These are phyloP conservation scores for Ceriagrion tenellum DNA, from an alignment of 2,888 invertebrate species.

Conservation along the genomic window DNA sequence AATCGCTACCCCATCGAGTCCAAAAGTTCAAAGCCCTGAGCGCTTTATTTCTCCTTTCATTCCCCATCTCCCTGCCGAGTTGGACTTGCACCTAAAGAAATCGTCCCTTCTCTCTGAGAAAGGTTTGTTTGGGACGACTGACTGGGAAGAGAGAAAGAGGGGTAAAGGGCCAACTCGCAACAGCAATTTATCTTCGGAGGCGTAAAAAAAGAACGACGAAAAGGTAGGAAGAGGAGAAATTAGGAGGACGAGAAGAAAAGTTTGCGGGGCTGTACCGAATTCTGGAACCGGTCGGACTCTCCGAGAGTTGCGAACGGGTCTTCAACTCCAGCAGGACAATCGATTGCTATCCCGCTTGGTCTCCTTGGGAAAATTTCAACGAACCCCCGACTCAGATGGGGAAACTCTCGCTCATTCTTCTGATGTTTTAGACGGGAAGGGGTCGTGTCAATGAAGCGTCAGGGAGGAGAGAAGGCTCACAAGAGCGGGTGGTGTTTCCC, in stretches of 20 bases:
- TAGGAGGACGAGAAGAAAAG: background rate
- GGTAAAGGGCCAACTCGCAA: background rate
- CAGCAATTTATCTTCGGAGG: background rate
- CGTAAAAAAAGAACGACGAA: background rate
- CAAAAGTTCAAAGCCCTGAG: background rate
- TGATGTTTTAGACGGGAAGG: background rate
- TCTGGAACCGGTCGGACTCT: background rate
- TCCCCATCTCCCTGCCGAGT: background rate
- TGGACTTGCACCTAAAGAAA: background rate
- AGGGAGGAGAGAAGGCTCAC: background rate
- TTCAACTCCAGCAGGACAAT: background rate
- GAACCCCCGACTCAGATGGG: background rate
- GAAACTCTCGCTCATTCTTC: background rate
- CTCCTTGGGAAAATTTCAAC: background rate
- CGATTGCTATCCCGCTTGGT: background rate
- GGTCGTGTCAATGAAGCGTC: background rate
- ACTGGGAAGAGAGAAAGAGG: background rate
- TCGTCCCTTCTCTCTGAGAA: background rate
- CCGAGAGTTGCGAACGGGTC: background rate
- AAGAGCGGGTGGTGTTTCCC: background rate
- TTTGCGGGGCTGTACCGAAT: background rate
- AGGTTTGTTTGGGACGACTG: background rate
- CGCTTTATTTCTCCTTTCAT: conserved; percentile 1
- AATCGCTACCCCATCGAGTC: background rate
- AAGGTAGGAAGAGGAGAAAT: background rate